phyloP scores from a whole-genome alignment of 2,888 invertebrate species.

The Entomobrya multifasciata region DNA sequence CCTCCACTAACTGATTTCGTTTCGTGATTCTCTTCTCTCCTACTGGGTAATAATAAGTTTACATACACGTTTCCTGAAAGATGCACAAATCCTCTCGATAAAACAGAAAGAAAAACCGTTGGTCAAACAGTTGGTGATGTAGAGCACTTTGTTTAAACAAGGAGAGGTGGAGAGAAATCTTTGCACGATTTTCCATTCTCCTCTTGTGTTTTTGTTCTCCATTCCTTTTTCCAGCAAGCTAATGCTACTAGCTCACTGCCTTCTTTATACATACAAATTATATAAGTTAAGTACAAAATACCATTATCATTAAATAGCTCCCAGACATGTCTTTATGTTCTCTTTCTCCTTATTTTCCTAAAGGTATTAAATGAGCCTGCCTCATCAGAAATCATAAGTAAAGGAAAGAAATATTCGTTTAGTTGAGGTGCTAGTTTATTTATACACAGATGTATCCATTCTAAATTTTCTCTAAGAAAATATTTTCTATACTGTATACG shows the following conservation, averaged over 20 bases:
- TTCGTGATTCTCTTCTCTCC: not conserved
- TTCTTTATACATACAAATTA: conserved; percentile 16
- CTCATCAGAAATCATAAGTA: too few relatives aligned
- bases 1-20: conserved; percentile 57
- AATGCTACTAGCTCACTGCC: not conserved
- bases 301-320: conserved; percentile 57
- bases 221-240: not conserved
- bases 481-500: not conserved
- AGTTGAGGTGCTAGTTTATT: not conserved
- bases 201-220: not conserved
- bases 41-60: not conserved
- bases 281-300: conserved; percentile 9
- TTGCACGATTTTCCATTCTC: conserved; percentile 39
- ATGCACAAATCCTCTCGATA: not conserved
- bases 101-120: not conserved
- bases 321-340: conserved; percentile 29
- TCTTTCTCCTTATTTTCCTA: not conserved
- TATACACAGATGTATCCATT: not conserved
- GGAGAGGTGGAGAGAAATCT: conserved; percentile 54
- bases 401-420: not conserved
- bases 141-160: conserved; percentile 42
- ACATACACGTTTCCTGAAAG: not conserved
- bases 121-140: conserved; percentile 58
- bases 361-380: too few relatives aligned
- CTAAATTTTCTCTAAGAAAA: too few relatives aligned